Conservation (phyloP, 2,113 vertebrate species). For the Phyllopteryx taeniolatus region DNA sequence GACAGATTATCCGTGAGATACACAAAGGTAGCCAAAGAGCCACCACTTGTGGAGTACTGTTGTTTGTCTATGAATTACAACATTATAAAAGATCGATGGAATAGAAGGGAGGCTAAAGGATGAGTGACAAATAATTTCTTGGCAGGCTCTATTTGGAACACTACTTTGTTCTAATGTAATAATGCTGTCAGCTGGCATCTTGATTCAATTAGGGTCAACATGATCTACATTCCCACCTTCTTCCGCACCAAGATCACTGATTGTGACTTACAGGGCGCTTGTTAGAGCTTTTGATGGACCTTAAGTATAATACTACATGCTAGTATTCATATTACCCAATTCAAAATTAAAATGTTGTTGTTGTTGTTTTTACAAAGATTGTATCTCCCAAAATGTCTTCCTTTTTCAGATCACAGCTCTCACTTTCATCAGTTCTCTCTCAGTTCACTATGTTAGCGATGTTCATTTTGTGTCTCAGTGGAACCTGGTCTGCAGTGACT, state of each 20-base stretch:
- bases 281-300: not conserved
- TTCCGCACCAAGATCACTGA: conserved; percentile 24
- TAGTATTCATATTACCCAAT: not conserved
- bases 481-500: conserved; percentile 79
- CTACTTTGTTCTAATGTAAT: conserved; percentile 52
- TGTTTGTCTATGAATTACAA: not conserved
- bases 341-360: too few relatives aligned
- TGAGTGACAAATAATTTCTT: not conserved
- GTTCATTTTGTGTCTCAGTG: conserved; percentile 66
- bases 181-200: conserved; percentile 53
- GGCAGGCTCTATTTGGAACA: conserved; percentile 33
- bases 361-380: not conserved
- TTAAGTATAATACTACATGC: not conserved
- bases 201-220: conserved; percentile 46
- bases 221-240: conserved; percentile 55
- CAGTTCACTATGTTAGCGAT: not conserved
- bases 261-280: not conserved
- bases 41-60: not conserved
- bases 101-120: not conserved
- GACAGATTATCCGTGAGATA: not conserved
- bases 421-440: not conserved
- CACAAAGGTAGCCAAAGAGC: too few relatives aligned
- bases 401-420: not conserved
- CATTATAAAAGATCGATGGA: not conserved
- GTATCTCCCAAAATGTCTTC: not conserved